phyloP scores from a whole-genome alignment of 2,888 invertebrate genomes.

The Nycteola revayana region DNA sequence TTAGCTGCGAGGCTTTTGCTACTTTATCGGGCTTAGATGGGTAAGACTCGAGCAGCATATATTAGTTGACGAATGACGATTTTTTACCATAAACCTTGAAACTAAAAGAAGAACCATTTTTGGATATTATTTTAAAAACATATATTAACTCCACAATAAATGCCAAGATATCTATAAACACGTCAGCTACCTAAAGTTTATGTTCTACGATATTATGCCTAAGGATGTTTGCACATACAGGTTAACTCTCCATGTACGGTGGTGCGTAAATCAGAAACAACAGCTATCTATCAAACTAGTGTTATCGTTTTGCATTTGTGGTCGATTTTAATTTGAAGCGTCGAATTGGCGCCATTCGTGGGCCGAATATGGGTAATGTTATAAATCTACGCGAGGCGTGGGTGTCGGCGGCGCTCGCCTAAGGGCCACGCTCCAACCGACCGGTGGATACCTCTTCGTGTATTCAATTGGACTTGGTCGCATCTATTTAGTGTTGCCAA shows the following conservation, averaged over 20 bases:
- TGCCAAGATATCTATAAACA: conserved; percentile 28
- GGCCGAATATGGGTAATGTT: conserved; percentile 79
- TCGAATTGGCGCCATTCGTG: conserved; percentile 78
- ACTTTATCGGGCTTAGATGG: too few species aligned
- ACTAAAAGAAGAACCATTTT: too few species aligned
- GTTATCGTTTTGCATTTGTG: conserved; percentile 71
- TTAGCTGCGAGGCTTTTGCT: too few species aligned
- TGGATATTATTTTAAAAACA: conserved; percentile 13
- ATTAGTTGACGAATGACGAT: too few species aligned
- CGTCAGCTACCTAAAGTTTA: too few species aligned
- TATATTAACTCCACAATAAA: conserved; percentile 12
- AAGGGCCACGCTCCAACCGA: conserved; percentile 42
- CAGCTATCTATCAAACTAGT: conserved; percentile 66
- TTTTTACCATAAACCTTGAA: too few species aligned
- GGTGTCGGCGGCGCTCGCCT: conserved; percentile 53
- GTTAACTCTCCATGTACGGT: conserved; percentile 51
- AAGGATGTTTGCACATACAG: conserved; percentile 38
- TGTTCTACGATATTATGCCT: conserved; percentile 24
- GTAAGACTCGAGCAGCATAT: too few species aligned
- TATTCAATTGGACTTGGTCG: conserved; percentile 66
- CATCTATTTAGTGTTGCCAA: too few species aligned
- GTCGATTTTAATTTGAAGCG: conserved; percentile 75
- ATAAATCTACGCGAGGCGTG: conserved; percentile 70
- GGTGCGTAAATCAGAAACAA: conserved; percentile 65
- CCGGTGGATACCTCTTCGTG: conserved; percentile 46